Base-by-base conservation (phyloP, 92 coral and sea anemone genomes). In the Epizoanthus stellaris region DNA sequence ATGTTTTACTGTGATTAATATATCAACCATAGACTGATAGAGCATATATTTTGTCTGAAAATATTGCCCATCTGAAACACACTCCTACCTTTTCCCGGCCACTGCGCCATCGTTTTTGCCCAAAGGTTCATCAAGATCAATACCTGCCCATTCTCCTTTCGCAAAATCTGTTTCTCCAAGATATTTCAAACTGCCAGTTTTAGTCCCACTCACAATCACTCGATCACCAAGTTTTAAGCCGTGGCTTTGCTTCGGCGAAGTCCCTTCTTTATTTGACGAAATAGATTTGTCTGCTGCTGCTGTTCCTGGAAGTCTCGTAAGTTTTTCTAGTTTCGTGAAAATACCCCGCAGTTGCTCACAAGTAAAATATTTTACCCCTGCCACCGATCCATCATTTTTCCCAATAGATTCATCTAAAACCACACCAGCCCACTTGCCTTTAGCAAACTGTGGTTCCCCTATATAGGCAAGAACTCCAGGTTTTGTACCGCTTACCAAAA, bases 41-140 rank as follows among this genome's bases (percentile, higher is more conserved):
- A 38, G 67, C 9, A 36, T 39, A 61, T 80, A 36, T 80, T 65
- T 61, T 47, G 42, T 39, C n/a, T 21, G 45, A 7, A 5, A 75
- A 16, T 49, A 49, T 43, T 40, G 57, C 8, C 49, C 8, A 43
- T 49, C 56, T 49, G 56, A 49, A 49, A 49, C 56, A 49, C 11
- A 15, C 38, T 43, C 87, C 16, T 75, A 97, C 99, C 99, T 93
- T 62, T 93, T 97, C 38, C 99, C 99, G 7, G 99, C 99, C 17
- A 97, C 99, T 2, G 99, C 99, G 25, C 99, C 99, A 67, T 97
- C 99, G 65, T 97, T 97, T 76, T 97, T 97, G 5, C 99, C 99
- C 69, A 93, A 80, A 10, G 99, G 95, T 85, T 97, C 99, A 16
- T 97, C 95, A 4, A 97, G 89, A 67, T 97, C 99, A 1, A 97